These are phyloP conservation scores for Oryzias curvinotus DNA, from an alignment of 2,113 vertebrate species.

Conservation along the genomic window DNA sequence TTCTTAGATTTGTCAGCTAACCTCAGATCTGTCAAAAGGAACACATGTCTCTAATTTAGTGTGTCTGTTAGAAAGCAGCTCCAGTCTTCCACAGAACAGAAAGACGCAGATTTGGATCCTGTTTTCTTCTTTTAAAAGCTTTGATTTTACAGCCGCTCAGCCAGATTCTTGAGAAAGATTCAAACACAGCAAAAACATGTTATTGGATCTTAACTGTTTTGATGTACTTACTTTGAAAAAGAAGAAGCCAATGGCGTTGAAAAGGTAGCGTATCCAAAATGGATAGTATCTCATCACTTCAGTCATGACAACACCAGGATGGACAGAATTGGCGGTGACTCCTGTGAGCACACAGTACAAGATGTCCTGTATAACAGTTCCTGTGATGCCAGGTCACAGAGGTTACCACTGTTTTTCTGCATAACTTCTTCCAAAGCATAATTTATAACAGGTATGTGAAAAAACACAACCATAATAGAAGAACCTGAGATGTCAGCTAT, in stretches of 20 bases:
- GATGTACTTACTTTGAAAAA: slow-evolving; percentile 80
- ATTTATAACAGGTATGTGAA: too few species aligned
- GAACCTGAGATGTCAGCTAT: too few species aligned
- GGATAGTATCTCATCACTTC: slow-evolving; percentile 76
- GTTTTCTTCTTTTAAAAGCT: not conserved
- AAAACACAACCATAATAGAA: too few species aligned
- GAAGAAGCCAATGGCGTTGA: slow-evolving; percentile 75
- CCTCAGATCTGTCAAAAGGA: not conserved
- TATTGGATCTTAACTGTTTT: not conserved
- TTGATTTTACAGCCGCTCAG: too few species aligned
- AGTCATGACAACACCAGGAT: slow-evolving; percentile 83
- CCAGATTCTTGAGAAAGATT: too few species aligned
- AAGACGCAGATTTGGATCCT: not conserved
- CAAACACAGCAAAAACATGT: too few species aligned
- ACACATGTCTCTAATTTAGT: not conserved
- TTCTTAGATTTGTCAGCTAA: not conserved
- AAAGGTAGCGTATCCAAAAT: slow-evolving; percentile 29
- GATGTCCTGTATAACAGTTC: too few species aligned
- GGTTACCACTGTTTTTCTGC: too few species aligned
- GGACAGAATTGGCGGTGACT: slow-evolving; percentile 81
- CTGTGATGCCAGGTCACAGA: too few species aligned
- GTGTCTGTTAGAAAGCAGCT: not conserved
- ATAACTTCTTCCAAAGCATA: too few species aligned
- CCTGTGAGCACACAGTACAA: slow-evolving; percentile 55
- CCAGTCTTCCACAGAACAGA: not conserved